Conservation (phyloP, 1,140 invertebrate genomes). For the Drosophila persimilis region DNA sequence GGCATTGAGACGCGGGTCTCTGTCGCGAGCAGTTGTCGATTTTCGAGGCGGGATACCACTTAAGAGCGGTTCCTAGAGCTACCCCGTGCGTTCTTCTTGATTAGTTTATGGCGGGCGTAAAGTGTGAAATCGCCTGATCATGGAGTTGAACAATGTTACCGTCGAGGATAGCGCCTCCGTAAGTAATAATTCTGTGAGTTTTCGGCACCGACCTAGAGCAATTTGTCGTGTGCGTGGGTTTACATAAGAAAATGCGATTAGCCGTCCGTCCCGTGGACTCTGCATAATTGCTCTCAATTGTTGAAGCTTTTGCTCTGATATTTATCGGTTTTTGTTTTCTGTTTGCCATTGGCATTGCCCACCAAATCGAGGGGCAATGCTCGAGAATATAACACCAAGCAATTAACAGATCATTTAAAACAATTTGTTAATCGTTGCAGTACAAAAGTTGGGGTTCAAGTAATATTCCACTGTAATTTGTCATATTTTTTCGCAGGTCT, state of each 20-base stretch:
- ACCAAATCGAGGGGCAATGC: background rate
- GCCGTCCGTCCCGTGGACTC: slow-evolving; percentile 7
- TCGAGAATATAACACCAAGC: slow-evolving; percentile 2
- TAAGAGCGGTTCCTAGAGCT: slow-evolving; percentile 1
- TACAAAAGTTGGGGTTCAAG: background rate
- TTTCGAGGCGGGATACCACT: slow-evolving; percentile 3
- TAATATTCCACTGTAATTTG: slow-evolving; percentile 44
- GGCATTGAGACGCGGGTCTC: slow-evolving; percentile 39
- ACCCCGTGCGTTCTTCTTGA: background rate
- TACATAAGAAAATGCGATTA: slow-evolving; percentile 48
- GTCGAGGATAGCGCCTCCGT: slow-evolving; percentile 35
- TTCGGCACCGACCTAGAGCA: background rate
- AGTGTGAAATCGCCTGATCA: slow-evolving; percentile 28
- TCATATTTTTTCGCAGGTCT: slow-evolving; percentile 21
- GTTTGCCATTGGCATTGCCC: slow-evolving; percentile 6
- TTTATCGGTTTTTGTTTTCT: slow-evolving; percentile 28
- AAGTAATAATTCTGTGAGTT: slow-evolving; percentile 33
- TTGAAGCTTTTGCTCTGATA: slow-evolving; percentile 15
- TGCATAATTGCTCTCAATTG: slow-evolving; percentile 27
- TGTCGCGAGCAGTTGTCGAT: slow-evolving; percentile 34
- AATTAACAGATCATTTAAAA: slow-evolving; percentile 24
- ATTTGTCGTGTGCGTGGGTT: slow-evolving; percentile 18
- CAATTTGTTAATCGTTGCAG: slow-evolving; percentile 9
- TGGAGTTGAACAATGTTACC: slow-evolving; percentile 62
- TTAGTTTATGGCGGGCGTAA: slow-evolving; percentile 43